phyloP scores from a whole-genome alignment of 2,888 invertebrate species.

The Nymphalis urticae region DNA sequence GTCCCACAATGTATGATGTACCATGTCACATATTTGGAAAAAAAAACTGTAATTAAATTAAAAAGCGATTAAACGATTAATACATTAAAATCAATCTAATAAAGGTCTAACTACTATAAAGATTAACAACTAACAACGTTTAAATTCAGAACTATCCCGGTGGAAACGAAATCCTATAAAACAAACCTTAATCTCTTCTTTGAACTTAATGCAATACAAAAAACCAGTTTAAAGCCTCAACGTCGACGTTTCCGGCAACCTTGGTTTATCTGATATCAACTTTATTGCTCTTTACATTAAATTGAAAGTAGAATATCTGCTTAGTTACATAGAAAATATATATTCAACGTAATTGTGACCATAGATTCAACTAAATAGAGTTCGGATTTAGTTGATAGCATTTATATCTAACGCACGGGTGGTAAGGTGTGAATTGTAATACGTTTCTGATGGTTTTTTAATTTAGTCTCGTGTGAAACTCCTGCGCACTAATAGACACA shows the following conservation, averaged over 20 bases:
- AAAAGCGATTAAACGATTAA: neutral
- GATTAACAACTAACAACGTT: slow-evolving; percentile 42
- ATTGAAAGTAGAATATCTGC: slow-evolving; percentile 34
- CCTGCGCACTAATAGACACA: slow-evolving; percentile 73
- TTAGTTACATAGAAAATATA: slow-evolving; percentile 20
- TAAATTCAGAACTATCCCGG: slow-evolving; percentile 41
- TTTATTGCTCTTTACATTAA: slow-evolving; percentile 28
- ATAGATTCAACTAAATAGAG: slow-evolving; percentile 33
- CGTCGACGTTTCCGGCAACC: slow-evolving; percentile 34
- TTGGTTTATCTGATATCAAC: slow-evolving; percentile 36
- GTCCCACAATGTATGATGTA: neutral
- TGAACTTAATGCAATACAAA: slow-evolving; percentile 47
- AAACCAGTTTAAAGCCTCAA: slow-evolving; percentile 41
- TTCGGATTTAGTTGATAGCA: slow-evolving; percentile 32
- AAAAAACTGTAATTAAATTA: neutral
- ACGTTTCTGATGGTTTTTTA: slow-evolving; percentile 78
- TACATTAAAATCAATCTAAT: slow-evolving; percentile 29
- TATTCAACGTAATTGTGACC: slow-evolving; percentile 29
- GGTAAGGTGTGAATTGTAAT: slow-evolving; percentile 71
- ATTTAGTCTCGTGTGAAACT: slow-evolving; percentile 76
- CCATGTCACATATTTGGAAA: no score
- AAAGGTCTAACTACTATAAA: slow-evolving; percentile 33
- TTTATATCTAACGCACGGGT: slow-evolving; percentile 47
- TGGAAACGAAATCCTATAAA: slow-evolving; percentile 49
- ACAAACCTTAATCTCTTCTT: slow-evolving; percentile 51